Evolutionary conservation across 2,888 invertebrate species (phyloP).

Genomic region (Drosophila mayaguana): DNA sequence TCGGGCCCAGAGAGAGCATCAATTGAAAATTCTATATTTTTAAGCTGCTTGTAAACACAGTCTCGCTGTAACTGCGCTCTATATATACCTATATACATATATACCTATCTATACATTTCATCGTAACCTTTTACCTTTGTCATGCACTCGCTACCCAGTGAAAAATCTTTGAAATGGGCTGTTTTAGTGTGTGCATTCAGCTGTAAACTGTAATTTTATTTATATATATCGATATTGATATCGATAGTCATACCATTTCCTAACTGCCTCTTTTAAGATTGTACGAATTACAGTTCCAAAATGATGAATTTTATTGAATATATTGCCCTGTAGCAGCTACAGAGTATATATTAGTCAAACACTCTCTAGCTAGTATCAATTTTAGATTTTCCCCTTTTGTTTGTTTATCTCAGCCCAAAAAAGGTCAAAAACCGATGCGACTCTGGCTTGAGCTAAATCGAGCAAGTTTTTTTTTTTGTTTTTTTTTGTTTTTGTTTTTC

Average conservation of each 20-base stretch:
- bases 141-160: not conserved
- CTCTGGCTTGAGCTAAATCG: constrained; percentile 10
- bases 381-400: constrained; percentile 7
- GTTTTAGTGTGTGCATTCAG: not conserved
- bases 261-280: not conserved
- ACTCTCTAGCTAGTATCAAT: not conserved
- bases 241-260: not conserved
- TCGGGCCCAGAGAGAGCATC: not conserved
- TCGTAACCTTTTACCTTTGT: constrained; percentile 23
- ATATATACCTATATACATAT: not conserved
- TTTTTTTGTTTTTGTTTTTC: not conserved
- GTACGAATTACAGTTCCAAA: not conserved
- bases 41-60: constrained; percentile 23
- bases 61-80: not conserved
- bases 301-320: too few species aligned
- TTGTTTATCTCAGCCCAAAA: constrained; percentile 30
- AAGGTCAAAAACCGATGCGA: constrained; percentile 45
- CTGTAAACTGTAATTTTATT: not conserved
- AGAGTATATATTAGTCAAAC: not conserved
- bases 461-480: constrained; percentile 10
- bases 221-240: not conserved
- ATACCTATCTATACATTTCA: not conserved
- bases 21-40: constrained; percentile 4
- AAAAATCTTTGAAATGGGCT: not conserved
- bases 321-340: too few species aligned